Evolutionary conservation across 2,888 invertebrate species (phyloP).

Genomic region (Ceratothoa steindachneri): DNA sequence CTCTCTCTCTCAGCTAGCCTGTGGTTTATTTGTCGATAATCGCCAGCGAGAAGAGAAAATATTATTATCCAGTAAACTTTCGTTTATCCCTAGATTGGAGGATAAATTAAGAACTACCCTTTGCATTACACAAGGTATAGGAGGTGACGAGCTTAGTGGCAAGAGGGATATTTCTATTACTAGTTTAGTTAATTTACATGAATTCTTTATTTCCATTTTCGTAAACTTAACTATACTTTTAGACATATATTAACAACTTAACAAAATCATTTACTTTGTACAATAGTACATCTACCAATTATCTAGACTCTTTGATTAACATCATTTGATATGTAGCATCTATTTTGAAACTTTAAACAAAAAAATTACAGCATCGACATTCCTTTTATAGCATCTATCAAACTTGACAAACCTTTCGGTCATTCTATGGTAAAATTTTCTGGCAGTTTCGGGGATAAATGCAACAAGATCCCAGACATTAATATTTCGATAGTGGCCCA

Average conservation of each 20-base stretch:
- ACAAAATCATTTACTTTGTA: neutral
- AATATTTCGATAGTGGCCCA: neutral
- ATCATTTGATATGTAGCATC: neutral
- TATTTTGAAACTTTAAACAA: neutral
- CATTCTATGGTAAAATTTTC: neutral
- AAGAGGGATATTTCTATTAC: too few relatives aligned
- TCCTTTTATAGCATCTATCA: neutral
- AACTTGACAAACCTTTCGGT: neutral
- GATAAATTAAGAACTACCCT: too few relatives aligned
- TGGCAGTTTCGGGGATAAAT: neutral
- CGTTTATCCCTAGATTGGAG: too few relatives aligned
- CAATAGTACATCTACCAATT: neutral
- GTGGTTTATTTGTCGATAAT: too few relatives aligned
- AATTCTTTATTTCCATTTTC: neutral
- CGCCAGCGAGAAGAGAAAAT: too few relatives aligned
- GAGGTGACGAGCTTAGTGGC: too few relatives aligned
- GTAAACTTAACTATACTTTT: neutral
- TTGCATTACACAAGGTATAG: too few relatives aligned
- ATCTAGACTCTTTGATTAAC: neutral
- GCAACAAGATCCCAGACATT: neutral
- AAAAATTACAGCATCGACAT: neutral
- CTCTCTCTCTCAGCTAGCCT: too few relatives aligned
- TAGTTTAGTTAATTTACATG: too few relatives aligned
- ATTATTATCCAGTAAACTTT: too few relatives aligned
- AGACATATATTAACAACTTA: neutral